These are phyloP conservation scores for Oligia fasciuncula DNA, from an alignment of 2,888 invertebrate species.

Conservation along the genomic window DNA sequence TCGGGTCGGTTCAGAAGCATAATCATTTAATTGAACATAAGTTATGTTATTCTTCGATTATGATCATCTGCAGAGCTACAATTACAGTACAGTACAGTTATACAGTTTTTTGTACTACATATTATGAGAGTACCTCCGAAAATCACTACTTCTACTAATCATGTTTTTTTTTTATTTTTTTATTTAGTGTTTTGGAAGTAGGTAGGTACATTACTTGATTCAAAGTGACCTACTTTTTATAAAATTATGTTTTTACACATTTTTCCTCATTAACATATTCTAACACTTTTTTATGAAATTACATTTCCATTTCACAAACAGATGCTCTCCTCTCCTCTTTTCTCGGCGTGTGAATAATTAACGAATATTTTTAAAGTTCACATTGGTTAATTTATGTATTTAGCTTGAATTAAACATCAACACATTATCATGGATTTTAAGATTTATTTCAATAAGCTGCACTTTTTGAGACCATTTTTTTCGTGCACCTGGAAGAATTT, in stretches of 20 bases:
- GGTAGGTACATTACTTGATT: background rate
- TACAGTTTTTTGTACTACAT: too few species aligned
- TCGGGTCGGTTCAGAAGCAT: background rate
- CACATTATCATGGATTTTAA: background rate
- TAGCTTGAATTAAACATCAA: background rate
- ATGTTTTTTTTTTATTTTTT: background rate
- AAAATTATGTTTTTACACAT: background rate
- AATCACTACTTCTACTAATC: too few species aligned
- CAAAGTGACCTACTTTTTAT: background rate
- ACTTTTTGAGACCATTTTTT: background rate
- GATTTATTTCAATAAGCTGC: background rate
- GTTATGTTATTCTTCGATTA: background rate
- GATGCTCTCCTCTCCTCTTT: background rate
- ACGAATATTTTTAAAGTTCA: slow-evolving; percentile 1
- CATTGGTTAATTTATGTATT: background rate
- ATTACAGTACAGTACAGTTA: too few species aligned
- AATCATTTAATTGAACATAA: background rate
- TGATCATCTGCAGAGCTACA: too few species aligned
- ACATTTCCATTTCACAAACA: slow-evolving; percentile 43
- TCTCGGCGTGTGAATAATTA: slow-evolving; percentile 4
- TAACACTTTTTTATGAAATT: slow-evolving; percentile 40
- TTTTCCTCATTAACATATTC: slow-evolving; percentile 18
- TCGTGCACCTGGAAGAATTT: background rate
- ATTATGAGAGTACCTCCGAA: too few species aligned
- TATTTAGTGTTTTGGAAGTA: background rate